Evolutionary conservation across 1,140 invertebrate genomes (phyloP).

Genomic region (Sitodiplosis mosellana): DNA sequence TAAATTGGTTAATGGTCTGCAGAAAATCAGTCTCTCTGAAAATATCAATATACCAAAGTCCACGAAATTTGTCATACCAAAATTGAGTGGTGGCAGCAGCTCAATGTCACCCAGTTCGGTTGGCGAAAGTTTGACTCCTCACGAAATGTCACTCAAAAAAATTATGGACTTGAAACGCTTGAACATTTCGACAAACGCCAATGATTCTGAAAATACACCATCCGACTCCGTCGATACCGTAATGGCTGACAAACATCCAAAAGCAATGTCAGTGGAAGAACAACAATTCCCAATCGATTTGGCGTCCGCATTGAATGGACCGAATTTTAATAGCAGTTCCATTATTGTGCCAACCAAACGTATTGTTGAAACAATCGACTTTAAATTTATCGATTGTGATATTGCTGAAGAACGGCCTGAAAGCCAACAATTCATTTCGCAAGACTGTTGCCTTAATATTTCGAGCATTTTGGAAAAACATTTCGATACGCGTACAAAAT

Average conservation of each 20-base stretch:
- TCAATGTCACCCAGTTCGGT: background rate
- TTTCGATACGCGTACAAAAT: background rate
- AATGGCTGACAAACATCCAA: background rate
- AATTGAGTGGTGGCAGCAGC: background rate
- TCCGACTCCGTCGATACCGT: too few relatives aligned
- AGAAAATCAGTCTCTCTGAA: background rate
- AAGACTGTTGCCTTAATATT: background rate
- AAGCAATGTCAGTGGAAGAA: background rate
- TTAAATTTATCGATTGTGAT: constrained; percentile 16
- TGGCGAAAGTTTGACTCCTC: background rate
- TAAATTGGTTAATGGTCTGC: background rate
- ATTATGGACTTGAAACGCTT: background rate
- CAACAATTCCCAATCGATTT: background rate
- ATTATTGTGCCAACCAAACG: background rate
- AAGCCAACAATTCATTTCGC: background rate
- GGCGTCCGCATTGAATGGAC: background rate
- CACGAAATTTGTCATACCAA: background rate
- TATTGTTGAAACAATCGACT: constrained; percentile 5
- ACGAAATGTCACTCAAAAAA: background rate
- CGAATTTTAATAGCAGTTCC: background rate
- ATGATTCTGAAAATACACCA: too few relatives aligned
- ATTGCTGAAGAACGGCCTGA: background rate
- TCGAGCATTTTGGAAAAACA: background rate
- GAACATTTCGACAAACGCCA: background rate
- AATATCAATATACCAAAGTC: background rate